A percentile compares a stretch with the other conserved stretches of the same genome.
Evolutionary conservation across 1,140 invertebrate genomes (phyloP).

Genomic region (Piezodorus guildinii): DNA sequence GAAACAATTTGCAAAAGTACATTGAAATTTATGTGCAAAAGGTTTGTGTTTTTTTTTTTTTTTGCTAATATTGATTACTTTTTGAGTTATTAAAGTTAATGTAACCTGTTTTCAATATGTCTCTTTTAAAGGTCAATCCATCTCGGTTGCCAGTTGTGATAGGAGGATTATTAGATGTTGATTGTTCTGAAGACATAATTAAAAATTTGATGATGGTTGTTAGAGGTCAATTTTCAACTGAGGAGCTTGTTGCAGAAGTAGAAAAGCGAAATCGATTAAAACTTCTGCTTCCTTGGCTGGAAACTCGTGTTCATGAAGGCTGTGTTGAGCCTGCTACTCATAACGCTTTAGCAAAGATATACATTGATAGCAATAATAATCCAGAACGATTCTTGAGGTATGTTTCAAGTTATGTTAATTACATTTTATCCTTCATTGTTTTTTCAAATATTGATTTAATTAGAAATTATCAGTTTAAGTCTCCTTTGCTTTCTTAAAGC

Average conservation of each 20-base stretch:
- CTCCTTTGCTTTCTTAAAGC: too few species aligned
- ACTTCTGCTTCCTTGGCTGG: conserved; percentile 89
- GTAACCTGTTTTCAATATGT: conserved; percentile 14
- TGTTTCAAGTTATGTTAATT: conserved; percentile 29
- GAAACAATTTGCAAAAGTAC: conserved; percentile 97
- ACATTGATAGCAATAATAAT: conserved; percentile 99
- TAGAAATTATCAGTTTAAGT: too few species aligned
- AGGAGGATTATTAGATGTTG: conserved; percentile 93
- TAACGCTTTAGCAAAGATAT: conserved; percentile 98
- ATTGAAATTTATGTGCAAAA: conserved; percentile 99
- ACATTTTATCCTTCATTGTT: background rate
- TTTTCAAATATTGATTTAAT: background rate
- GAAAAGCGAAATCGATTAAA: conserved; percentile 96
- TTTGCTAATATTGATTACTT: background rate
- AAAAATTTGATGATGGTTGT: conserved; percentile 97
- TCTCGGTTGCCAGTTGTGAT: conserved; percentile 94
- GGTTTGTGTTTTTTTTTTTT: conserved; percentile 38
- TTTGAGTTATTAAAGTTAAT: background rate
- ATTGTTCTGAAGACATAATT: conserved; percentile 98
- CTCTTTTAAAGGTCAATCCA: conserved; percentile 71
- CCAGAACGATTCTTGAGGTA: conserved; percentile 92
- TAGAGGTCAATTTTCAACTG: conserved; percentile 94
- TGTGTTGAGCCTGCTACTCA: conserved; percentile 95
- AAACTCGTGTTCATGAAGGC: conserved; percentile 92
- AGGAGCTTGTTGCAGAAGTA: conserved; percentile 97